Conservation (phyloP, 2,888 invertebrate species). For the Xestia sexstrigata region DNA sequence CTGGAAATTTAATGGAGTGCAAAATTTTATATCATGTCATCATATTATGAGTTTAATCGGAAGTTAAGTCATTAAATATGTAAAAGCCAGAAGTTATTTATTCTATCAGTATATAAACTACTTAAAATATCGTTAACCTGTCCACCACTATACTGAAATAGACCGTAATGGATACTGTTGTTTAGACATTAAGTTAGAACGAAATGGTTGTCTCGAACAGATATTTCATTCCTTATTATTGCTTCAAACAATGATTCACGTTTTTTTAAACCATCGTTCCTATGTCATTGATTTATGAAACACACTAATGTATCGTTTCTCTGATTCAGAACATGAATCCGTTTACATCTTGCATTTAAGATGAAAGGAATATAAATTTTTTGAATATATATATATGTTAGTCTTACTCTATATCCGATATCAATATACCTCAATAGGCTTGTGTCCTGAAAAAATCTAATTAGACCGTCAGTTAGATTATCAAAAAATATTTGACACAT, state of each 20-base stretch:
- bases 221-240: constrained; percentile 21
- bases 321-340: constrained; percentile 23
- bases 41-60: background rate
- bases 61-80: background rate
- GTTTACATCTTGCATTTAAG: constrained; percentile 24
- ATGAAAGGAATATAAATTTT: constrained; percentile 15
- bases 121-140: constrained; percentile 31
- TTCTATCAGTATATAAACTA: background rate
- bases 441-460: too few relatives aligned
- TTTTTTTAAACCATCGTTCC: constrained; percentile 24
- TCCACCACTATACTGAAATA: constrained; percentile 5
- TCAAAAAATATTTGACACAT: too few relatives aligned
- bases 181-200: constrained; percentile 16
- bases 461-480: too few relatives aligned
- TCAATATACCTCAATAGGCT: background rate
- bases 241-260: constrained; percentile 21
- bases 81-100: background rate
- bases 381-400: constrained; percentile 1
- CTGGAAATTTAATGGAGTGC: too few relatives aligned
- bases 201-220: constrained; percentile 14
- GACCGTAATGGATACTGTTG: constrained; percentile 21
- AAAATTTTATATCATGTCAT: background rate
- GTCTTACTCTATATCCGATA: background rate
- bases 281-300: constrained; percentile 43
- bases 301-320: constrained; percentile 29